phyloP scores from a whole-genome alignment of 2,888 invertebrate genomes.

The Diarsia mendica region DNA sequence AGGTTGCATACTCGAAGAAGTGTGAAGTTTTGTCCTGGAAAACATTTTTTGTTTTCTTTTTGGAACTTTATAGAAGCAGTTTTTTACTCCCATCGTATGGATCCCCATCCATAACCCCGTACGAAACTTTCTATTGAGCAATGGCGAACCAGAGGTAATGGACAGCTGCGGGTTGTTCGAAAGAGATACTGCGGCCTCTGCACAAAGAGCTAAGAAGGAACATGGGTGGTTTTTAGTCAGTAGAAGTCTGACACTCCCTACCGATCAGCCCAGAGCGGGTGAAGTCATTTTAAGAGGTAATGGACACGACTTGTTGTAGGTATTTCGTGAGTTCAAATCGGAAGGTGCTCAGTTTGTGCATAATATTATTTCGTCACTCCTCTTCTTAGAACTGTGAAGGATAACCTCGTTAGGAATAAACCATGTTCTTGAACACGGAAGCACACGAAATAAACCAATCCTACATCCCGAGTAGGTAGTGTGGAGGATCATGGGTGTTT shows the following conservation, averaged over 20 bases:
- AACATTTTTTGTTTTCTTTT: neutral
- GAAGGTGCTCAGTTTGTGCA: neutral
- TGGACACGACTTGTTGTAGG: neutral
- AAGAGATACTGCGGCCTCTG: too few relatives aligned
- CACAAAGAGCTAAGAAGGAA: too few relatives aligned
- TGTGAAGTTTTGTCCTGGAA: neutral
- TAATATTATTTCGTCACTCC: neutral
- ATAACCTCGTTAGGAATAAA: neutral
- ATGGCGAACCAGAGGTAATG: too few relatives aligned
- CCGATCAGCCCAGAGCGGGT: too few relatives aligned
- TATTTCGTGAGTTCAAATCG: neutral
- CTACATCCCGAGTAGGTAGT: neutral
- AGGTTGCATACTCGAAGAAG: constrained; percentile 13
- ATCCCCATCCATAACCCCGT: neutral
- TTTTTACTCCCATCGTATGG: neutral
- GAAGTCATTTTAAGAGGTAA: too few relatives aligned
- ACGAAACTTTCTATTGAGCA: neutral
- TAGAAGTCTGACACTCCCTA: too few relatives aligned
- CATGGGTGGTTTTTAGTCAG: too few relatives aligned
- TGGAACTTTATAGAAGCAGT: neutral
- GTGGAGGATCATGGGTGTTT: too few relatives aligned
- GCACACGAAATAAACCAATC: neutral
- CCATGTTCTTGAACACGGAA: neutral
- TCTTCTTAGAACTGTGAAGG: neutral
- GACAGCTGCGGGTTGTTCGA: too few relatives aligned